Evolutionary conservation across 2,888 invertebrate species (phyloP), one percentile per base, ranked within the genome.

Genomic region (Colletes collaris): DNA sequence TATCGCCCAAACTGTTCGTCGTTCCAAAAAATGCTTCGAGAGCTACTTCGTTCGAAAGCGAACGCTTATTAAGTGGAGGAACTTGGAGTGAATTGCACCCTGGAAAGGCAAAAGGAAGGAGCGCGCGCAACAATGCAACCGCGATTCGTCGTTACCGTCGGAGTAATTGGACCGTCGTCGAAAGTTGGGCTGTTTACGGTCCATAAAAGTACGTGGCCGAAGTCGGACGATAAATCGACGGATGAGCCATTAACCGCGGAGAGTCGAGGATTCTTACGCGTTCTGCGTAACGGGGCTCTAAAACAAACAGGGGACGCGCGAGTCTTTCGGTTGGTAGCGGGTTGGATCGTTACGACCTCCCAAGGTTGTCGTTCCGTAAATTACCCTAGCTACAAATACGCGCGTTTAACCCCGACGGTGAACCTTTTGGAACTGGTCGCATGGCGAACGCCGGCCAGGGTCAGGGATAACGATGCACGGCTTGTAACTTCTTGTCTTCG

Each of bases 111-210:
- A 6, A 5, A 13, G 44, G 13, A 50, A 50, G 35, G 35, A 50
- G 19, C 16, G 55, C 52, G 69, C 35, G 46, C 72, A 76, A 86
- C 85, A 79, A 80, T 80, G 85, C 69, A 76, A 69, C 50, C 76
- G 56, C 64, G 83, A 86, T 79, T 79, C 79, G 80, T 46, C 74
- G 73, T 83, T 81, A 85, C 77, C 70, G 82, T 80, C 78, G 69
- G 70, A 83, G 82, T 90, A 90, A 90, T 89, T 89, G 88, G 89
- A 82, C 84, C 65, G 81, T 82, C 83, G 87, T 82, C 84, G 86
- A 88, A 87, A 88, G 84, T 87, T 86, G 65, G 80, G 81, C 84
- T 89, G 84, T 90, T 90, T 90, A 90, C 85, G 90, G 84, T 87
- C 89, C 88, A 90, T 90, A 90, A 90, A 90, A 81, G 74, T 77